phyloP scores from a whole-genome alignment of 53 echinoderm and acorn worm species.

The Apostichopus leukothele region DNA sequence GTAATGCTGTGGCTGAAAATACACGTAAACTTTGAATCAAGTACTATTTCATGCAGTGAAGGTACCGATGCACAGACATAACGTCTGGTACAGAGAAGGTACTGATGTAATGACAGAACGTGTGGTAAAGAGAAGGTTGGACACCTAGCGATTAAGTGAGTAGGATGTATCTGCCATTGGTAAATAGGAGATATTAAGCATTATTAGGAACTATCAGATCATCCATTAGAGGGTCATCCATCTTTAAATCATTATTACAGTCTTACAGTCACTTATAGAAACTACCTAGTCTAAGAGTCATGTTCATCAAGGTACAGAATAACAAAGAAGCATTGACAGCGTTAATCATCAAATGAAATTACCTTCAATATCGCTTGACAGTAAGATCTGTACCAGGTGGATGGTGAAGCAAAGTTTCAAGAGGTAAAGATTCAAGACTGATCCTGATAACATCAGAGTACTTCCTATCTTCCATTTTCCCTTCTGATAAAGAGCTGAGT shows the following conservation, averaged over 20 bases:
- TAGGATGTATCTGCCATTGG: no score
- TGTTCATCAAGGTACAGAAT: background rate
- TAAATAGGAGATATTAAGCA: no score
- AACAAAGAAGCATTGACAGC: background rate
- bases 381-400: conserved; percentile 27
- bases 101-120: background rate
- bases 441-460: background rate
- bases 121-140: no score
- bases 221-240: no score
- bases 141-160: no score
- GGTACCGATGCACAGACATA: background rate
- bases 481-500: conserved; percentile 31
- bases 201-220: no score
- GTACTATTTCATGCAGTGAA: no score
- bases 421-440: conserved; percentile 26
- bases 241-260: no score
- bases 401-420: conserved; percentile 24
- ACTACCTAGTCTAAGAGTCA: background rate
- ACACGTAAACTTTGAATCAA: no score
- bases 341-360: background rate
- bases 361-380: conserved; percentile 31
- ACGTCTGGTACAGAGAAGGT: background rate
- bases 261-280: no score
- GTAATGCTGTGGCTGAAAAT: background rate
- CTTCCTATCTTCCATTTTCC: conserved; percentile 22